A percentile compares a stretch with the other conserved stretches of the same genome.
phyloP scores from a whole-genome alignment of 2,888 invertebrate genomes.

The Pachydiplax longipennis region DNA sequence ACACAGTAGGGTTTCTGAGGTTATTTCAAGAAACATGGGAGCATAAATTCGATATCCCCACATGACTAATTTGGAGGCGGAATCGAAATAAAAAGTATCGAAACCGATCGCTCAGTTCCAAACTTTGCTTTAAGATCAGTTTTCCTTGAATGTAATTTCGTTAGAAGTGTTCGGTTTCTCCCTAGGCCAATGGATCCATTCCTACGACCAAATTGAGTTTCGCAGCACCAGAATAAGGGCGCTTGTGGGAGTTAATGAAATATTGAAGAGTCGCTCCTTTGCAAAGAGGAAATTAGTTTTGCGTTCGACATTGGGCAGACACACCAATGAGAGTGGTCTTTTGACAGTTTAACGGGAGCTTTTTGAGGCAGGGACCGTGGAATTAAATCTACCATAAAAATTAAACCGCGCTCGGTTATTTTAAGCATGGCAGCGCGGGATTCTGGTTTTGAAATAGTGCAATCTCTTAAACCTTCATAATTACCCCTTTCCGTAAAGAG shows the following conservation, averaged over 20 bases:
- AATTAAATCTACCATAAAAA: neutral
- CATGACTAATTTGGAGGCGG: neutral
- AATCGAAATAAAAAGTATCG: neutral
- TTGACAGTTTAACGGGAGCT: neutral
- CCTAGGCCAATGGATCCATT: neutral
- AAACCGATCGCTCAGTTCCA: neutral
- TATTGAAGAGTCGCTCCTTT: neutral
- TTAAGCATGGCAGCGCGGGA: too few relatives aligned
- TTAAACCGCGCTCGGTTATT: too few relatives aligned
- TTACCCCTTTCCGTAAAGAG: too few relatives aligned
- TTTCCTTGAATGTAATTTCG: neutral
- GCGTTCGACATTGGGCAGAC: neutral
- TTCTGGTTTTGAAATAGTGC: too few relatives aligned
- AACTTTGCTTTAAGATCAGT: neutral
- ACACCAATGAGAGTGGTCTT: neutral
- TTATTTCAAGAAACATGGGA: too few relatives aligned
- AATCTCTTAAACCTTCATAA: too few relatives aligned
- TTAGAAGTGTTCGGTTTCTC: neutral
- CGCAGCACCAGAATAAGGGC: neutral
- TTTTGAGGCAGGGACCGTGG: neutral
- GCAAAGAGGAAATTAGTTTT: conserved; percentile 1
- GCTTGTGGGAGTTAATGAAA: neutral
- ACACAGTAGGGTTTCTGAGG: too few relatives aligned
- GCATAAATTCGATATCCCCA: neutral
- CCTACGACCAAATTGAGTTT: neutral